A percentile compares a stretch with the other conserved stretches of the same genome.
phyloP scores from a whole-genome alignment of 2,888 invertebrate genomes.

The Agrotis segetum region DNA sequence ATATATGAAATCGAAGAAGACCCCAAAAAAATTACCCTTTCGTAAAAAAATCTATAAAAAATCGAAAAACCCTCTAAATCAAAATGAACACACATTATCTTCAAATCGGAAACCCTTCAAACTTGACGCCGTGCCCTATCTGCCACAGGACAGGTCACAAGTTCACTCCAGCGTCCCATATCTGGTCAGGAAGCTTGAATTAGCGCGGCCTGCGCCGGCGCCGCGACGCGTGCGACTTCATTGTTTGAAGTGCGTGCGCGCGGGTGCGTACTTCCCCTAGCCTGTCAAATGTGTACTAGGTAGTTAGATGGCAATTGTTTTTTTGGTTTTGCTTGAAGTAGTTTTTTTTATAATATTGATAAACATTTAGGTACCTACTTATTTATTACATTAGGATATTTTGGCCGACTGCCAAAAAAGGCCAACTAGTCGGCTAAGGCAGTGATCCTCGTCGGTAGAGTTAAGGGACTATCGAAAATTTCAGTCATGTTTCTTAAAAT shows the following conservation, averaged over 20 bases:
- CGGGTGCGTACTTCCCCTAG: slow-evolving; percentile 60
- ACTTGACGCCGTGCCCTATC: slow-evolving; percentile 71
- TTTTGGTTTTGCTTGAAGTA: slow-evolving; percentile 1
- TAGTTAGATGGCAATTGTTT: slow-evolving; percentile 53
- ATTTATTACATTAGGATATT: too few relatives aligned
- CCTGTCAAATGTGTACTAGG: slow-evolving; percentile 50
- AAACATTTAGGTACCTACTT: too few relatives aligned
- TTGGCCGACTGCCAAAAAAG: too few relatives aligned
- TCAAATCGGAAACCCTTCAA: slow-evolving; percentile 46
- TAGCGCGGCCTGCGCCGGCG: slow-evolving; percentile 68
- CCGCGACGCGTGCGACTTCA: slow-evolving; percentile 67
- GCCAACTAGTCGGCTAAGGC: too few relatives aligned
- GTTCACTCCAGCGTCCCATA: slow-evolving; percentile 52
- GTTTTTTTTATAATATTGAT: too few relatives aligned
- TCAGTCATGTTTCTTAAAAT: too few relatives aligned
- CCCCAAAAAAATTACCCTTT: slow-evolving; percentile 90
- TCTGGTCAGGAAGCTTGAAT: slow-evolving; percentile 74
- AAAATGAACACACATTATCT: slow-evolving; percentile 57
- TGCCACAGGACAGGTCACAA: slow-evolving; percentile 59
- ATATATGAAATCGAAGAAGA: slow-evolving; percentile 95
- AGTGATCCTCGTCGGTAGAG: too few relatives aligned
- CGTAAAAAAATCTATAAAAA: not conserved
- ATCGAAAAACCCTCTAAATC: slow-evolving; percentile 12
- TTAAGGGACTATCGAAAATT: too few relatives aligned
- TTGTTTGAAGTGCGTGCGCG: slow-evolving; percentile 64